phyloP scores from a whole-genome alignment of 2,797 vertebrate species.

The Enteromius fasciolatus region DNA sequence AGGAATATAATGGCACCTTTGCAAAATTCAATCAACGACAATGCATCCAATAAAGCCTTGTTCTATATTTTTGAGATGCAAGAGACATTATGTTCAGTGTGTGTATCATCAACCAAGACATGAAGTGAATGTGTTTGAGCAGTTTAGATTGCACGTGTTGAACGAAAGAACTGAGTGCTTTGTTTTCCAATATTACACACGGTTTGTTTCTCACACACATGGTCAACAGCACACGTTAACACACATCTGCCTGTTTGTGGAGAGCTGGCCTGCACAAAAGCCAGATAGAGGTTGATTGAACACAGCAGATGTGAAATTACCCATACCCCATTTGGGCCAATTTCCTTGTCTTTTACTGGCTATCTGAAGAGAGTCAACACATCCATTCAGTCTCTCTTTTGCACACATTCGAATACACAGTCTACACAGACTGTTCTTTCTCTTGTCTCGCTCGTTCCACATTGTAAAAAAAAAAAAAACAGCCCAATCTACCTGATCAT shows the following conservation, averaged over 20 bases:
- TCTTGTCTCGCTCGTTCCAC: neutral
- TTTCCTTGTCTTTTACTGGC: slow-evolving; percentile 61
- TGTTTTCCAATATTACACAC: slow-evolving; percentile 23
- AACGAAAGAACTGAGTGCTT: neutral
- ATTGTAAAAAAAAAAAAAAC: slow-evolving; percentile 60
- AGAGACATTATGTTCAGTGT: neutral
- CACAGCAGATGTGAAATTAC: slow-evolving; percentile 68
- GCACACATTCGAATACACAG: neutral
- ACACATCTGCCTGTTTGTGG: slow-evolving; percentile 45
- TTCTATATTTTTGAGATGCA: neutral
- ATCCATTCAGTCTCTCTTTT: slow-evolving; percentile 43
- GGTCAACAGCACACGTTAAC: slow-evolving; percentile 1
- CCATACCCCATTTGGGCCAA: slow-evolving; percentile 66
- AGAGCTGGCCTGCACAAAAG: slow-evolving; percentile 57
- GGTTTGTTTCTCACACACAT: neutral
- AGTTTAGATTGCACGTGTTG: neutral
- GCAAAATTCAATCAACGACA: neutral
- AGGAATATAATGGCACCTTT: neutral
- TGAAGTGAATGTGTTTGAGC: neutral
- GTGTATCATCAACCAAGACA: neutral
- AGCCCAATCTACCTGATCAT: slow-evolving; percentile 73
- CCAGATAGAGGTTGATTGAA: slow-evolving; percentile 61
- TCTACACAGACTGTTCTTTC: slow-evolving; percentile 7
- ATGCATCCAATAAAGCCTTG: neutral
- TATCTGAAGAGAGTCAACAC: slow-evolving; percentile 64